Evolutionary conservation across 2,797 vertebrate genomes (phyloP).

Genomic region (Aplochiton taeniatus): DNA sequence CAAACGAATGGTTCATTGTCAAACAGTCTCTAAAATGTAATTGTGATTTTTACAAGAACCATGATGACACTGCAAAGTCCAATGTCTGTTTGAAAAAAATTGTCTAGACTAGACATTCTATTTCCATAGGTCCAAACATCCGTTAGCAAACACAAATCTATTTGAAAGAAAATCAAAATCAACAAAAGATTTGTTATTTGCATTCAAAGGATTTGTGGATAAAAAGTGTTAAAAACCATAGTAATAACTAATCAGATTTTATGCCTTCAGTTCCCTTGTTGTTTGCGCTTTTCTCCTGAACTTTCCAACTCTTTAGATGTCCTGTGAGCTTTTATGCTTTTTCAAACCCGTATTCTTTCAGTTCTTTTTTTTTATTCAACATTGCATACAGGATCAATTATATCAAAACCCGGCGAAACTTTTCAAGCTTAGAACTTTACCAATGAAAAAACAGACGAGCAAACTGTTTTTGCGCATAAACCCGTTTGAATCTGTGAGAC

Average conservation of each 20-base stretch:
- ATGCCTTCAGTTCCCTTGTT: conserved; percentile 71
- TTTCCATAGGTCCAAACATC: conserved; percentile 10
- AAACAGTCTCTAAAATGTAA: no score
- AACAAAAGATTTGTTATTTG: conserved; percentile 42
- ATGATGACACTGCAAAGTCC: no score
- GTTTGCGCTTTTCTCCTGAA: conserved; percentile 68
- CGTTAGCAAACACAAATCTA: conserved; percentile 51
- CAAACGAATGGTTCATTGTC: no score
- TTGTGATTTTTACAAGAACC: no score
- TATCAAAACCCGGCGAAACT: conserved; percentile 67
- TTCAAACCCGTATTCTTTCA: conserved; percentile 57
- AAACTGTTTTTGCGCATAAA: conserved; percentile 79
- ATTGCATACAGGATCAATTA: conserved; percentile 74
- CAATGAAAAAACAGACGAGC: conserved; percentile 60
- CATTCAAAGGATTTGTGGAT: conserved; percentile 67
- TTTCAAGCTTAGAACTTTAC: conserved; percentile 76
- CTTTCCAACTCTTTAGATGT: conserved; percentile 34
- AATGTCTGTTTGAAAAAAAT: no score
- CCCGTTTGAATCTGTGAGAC: conserved; percentile 67
- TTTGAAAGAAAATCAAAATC: conserved; percentile 49
- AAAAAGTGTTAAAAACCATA: conserved; percentile 63
- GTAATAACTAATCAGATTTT: conserved; percentile 80
- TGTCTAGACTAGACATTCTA: no score
- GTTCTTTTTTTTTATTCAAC: conserved; percentile 62
- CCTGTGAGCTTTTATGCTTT: conserved; percentile 37